Evolutionary conservation across 2,888 invertebrate species (phyloP), one percentile per base, ranked within the genome.

Genomic region (Congeria kusceri): DNA sequence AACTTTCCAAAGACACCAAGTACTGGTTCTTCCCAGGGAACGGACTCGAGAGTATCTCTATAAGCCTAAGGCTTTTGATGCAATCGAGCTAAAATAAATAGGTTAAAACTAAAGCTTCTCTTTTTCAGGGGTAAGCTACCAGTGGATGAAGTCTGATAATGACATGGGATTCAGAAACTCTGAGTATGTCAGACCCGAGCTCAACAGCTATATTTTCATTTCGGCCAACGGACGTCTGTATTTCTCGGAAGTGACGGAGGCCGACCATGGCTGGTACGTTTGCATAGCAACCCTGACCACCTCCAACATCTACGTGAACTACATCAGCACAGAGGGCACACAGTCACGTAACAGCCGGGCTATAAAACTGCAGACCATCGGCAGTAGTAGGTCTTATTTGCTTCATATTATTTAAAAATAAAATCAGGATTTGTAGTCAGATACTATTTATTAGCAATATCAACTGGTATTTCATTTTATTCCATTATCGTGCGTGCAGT

Each of bases 181-280:
- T 11, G 72, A 82, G 29, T 97, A 98, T 87, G 97, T 99, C 0
- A 97, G 98, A 92, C 98, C 98, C 93, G 97, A 98, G 93, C 96
- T 96, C 89, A 95, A 98, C 62, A 83, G 85, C 4, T 87, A 92
- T 83, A 97, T 98, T 0, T 98, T 99, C 94, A 98, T 98, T 0
- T 98, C 98, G 0, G 95, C 96, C 89, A 98, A 98, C 94, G 98
- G 98, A 62, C 97, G 98, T n/a, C 95, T 99, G 20, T 99, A 99
- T 92, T 98, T 99, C 92, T 98, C 98, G 25, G 97, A 97, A 9
- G 95, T 99, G 87, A 98, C 98, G 94, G 96, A 96, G 32, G 97
- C 98, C 69, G 93, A 93, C 61, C 81, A 84, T 11, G 92, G 89
- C 0, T 68, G 71, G 18, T 93, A 93, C 80, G 87, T 77, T 75